phyloP scores from a whole-genome alignment of 2,797 vertebrate species.

The Rhadinocentrus ornatus region DNA sequence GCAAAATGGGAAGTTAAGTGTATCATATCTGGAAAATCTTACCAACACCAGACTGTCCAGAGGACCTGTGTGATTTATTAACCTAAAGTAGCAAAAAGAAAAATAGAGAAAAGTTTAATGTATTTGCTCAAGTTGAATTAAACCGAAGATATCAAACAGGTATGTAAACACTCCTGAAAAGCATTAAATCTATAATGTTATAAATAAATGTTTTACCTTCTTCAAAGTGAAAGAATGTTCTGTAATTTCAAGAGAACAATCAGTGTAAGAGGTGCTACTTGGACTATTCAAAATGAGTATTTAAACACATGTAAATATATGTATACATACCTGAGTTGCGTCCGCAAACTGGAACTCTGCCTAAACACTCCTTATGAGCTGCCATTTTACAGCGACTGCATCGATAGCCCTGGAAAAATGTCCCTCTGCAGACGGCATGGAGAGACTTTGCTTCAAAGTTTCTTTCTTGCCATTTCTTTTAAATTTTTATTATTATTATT shows the following conservation, averaged over 20 bases:
- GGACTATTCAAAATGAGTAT: not conserved
- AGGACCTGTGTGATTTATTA: conserved; percentile 62
- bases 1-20: not conserved
- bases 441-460: conserved; percentile 5
- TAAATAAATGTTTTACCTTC: conserved; percentile 69
- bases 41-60: conserved; percentile 66
- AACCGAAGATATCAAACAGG: not conserved
- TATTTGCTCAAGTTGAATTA: not conserved
- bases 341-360: conserved; percentile 86
- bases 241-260: conserved; percentile 56
- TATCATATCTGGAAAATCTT: conserved; percentile 30
- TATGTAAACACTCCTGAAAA: too few relatives aligned
- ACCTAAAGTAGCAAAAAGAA: conserved; percentile 52
- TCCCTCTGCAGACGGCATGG: conserved; percentile 82
- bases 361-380: conserved; percentile 95
- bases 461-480: not conserved
- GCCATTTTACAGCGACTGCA: conserved; percentile 89
- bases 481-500: too few relatives aligned
- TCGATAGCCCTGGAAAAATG: conserved; percentile 93
- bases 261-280: not conserved
- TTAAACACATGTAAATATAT: not conserved
- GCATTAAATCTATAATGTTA: not conserved
- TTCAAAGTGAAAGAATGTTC: conserved; percentile 68
- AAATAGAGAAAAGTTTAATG: not conserved
- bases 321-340: conserved; percentile 81